These are phyloP conservation scores for Pomacea maculata DNA, from an alignment of 1,140 invertebrate genomes.

Conservation along the genomic window DNA sequence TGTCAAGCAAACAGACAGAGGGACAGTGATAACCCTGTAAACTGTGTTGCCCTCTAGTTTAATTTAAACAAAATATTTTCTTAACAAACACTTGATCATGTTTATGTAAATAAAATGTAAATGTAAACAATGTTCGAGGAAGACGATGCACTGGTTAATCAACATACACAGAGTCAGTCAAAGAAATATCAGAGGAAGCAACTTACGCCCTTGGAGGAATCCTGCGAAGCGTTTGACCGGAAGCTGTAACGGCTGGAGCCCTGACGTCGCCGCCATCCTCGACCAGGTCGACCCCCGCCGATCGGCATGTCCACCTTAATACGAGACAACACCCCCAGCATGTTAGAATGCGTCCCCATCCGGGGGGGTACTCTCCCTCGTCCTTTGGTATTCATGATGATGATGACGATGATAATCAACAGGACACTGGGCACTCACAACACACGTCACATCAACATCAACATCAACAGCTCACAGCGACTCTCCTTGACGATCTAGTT, in stretches of 20 bases:
- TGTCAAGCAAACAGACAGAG: too few species aligned
- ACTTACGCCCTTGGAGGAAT: constrained; percentile 29
- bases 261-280: constrained; percentile 19
- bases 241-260: constrained; percentile 37
- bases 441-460: not conserved
- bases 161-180: too few species aligned
- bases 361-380: not conserved
- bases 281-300: constrained; percentile 2
- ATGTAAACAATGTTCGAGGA: too few species aligned
- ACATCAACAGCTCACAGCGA: constrained; percentile 6
- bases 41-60: too few species aligned
- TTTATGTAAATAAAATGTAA: too few species aligned
- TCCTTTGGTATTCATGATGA: not conserved
- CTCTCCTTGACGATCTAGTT: not conserved
- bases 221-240: constrained; percentile 30
- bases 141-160: too few species aligned
- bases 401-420: not conserved
- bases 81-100: too few species aligned
- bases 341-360: constrained; percentile 24
- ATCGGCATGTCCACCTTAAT: constrained; percentile 42
- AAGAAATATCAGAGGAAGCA: constrained; percentile 2
- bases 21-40: too few species aligned
- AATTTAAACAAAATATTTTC: too few species aligned
- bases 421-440: not conserved
- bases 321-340: constrained; percentile 43